Conservation (phyloP, 2,888 invertebrate genomes). For the Drosophila stalkeri region DNA sequence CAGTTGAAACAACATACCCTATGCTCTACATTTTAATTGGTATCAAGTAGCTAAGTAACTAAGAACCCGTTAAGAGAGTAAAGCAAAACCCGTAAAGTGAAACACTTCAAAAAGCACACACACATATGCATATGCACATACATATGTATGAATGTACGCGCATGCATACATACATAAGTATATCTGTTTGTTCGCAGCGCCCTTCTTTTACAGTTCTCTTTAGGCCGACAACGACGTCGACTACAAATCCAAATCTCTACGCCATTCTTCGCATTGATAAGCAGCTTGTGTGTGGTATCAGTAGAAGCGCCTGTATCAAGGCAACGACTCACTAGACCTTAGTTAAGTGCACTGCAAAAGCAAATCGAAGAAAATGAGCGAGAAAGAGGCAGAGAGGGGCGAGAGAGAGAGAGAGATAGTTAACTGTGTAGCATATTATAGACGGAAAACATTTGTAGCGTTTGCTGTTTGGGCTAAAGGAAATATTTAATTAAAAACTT, state of each 20-base stretch:
- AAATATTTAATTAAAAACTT: conserved; percentile 44
- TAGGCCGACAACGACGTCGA: conserved; percentile 10
- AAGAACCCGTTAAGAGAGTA: conserved; percentile 39
- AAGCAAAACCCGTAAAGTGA: conserved; percentile 23
- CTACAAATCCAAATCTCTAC: conserved; percentile 49
- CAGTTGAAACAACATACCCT: background rate
- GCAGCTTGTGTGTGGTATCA: conserved; percentile 30
- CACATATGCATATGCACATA: conserved; percentile 8
- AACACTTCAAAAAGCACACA: conserved; percentile 15
- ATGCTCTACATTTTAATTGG: background rate
- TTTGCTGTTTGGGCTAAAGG: conserved; percentile 45
- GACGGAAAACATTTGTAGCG: conserved; percentile 30
- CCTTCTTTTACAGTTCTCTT: conserved; percentile 27
- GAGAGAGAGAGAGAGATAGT: too few species aligned
- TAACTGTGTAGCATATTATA: background rate
- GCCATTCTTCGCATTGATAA: conserved; percentile 41
- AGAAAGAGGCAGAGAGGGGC: background rate
- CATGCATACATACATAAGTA: background rate
- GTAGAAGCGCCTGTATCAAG: conserved; percentile 17
- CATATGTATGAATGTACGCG: background rate
- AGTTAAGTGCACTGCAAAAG: conserved; percentile 33
- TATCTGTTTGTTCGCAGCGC: conserved; percentile 9
- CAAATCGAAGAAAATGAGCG: conserved; percentile 1
- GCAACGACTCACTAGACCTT: conserved; percentile 13
- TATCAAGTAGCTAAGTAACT: conserved; percentile 28